A percentile compares a stretch with the other conserved stretches of the same genome.
phyloP scores from a whole-genome alignment of 2,797 vertebrate genomes.

The Remorina albescens region DNA sequence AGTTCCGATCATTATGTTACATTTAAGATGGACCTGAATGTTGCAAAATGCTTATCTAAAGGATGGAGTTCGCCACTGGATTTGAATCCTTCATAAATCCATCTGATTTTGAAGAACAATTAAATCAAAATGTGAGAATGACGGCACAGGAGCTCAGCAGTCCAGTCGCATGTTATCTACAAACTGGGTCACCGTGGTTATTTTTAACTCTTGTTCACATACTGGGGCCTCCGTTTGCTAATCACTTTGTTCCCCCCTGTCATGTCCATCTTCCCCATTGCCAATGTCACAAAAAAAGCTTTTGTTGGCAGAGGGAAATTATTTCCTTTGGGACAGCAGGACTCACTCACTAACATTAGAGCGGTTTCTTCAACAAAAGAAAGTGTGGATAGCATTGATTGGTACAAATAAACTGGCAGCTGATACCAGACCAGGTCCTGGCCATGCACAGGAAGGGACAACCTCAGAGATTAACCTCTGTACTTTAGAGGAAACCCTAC shows the following conservation, averaged over 20 bases:
- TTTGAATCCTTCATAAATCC: background rate
- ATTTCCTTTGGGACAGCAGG: constrained; percentile 65
- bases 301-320: constrained; percentile 67
- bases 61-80: background rate
- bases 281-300: constrained; percentile 68
- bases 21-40: too few species aligned
- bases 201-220: constrained; percentile 81
- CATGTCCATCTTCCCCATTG: constrained; percentile 65
- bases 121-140: constrained; percentile 42
- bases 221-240: constrained; percentile 74
- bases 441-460: constrained; percentile 44
- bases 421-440: constrained; percentile 63
- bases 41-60: background rate
- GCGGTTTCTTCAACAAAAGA: constrained; percentile 55
- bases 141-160: constrained; percentile 31
- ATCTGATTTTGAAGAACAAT: constrained; percentile 36
- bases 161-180: constrained; percentile 60
- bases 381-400: constrained; percentile 38
- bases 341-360: constrained; percentile 48
- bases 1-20: background rate
- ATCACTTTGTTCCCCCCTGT: constrained; percentile 86
- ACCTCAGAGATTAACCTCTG: constrained; percentile 38
- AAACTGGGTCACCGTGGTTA: constrained; percentile 79
- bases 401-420: constrained; percentile 76
- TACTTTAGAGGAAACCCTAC: constrained; percentile 29